Evolutionary conservation across 1,140 invertebrate genomes (phyloP).

Genomic region (Doryteuthis pealeii): DNA sequence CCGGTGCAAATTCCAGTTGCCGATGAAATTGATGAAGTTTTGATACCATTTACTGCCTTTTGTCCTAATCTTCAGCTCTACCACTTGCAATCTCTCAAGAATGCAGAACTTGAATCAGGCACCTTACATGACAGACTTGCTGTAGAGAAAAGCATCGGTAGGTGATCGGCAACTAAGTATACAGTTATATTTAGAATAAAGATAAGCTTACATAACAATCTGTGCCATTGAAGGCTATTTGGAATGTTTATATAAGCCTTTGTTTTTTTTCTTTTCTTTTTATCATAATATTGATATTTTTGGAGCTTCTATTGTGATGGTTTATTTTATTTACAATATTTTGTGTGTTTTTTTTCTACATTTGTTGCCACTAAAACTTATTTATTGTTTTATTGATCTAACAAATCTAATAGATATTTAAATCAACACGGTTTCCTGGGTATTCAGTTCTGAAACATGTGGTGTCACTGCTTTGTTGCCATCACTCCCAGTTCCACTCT

Average conservation of each 20-base stretch:
- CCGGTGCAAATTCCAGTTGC: slow-evolving; percentile 27
- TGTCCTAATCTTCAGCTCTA: slow-evolving; percentile 33
- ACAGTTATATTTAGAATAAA: too few species aligned
- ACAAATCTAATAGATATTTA: too few species aligned
- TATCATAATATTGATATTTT: background rate
- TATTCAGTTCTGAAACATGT: too few species aligned
- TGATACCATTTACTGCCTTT: slow-evolving; percentile 31
- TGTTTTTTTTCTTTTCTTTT: background rate
- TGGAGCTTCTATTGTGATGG: slow-evolving; percentile 5
- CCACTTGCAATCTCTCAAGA: slow-evolving; percentile 29
- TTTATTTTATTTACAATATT: background rate
- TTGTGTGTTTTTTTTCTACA: too few species aligned
- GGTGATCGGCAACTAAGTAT: background rate
- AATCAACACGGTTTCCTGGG: too few species aligned
- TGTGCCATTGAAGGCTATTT: too few species aligned
- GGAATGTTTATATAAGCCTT: background rate
- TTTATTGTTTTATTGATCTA: too few species aligned
- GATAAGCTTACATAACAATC: too few species aligned
- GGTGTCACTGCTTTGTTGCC: too few species aligned
- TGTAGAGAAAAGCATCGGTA: slow-evolving; percentile 33
- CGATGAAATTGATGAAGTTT: slow-evolving; percentile 20
- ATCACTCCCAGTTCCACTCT: too few species aligned
- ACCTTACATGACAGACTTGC: slow-evolving; percentile 27
- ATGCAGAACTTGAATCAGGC: slow-evolving; percentile 32
- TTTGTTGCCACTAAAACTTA: too few species aligned